These are phyloP conservation scores for Cetonia aurata DNA, from an alignment of 2,888 invertebrate genomes.

Conservation along the genomic window DNA sequence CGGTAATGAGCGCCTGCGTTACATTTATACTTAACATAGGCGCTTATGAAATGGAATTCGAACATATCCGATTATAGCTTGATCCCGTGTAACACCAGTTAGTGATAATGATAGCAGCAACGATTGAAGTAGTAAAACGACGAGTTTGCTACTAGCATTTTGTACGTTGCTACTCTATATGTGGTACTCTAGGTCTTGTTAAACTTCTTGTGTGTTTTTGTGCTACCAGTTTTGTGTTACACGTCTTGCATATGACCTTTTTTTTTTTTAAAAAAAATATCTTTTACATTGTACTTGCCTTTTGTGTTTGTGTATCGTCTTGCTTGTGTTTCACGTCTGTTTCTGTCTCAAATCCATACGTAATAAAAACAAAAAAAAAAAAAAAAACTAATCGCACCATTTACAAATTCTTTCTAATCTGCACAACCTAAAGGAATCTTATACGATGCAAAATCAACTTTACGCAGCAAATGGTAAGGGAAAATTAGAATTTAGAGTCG, in stretches of 20 bases:
- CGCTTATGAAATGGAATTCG: conserved; percentile 17
- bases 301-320: conserved; percentile 1
- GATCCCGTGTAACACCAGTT: conserved; percentile 22
- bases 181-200: neutral
- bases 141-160: neutral
- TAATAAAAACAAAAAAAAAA: too few relatives aligned
- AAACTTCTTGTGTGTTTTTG: neutral
- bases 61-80: conserved; percentile 14
- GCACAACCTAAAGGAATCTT: too few relatives aligned
- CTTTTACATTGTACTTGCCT: too few relatives aligned
- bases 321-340: neutral
- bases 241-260: neutral
- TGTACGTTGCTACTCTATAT: neutral
- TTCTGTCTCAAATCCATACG: neutral
- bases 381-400: too few relatives aligned
- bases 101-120: conserved; percentile 14
- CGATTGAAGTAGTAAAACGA: conserved; percentile 7
- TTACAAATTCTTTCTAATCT: too few relatives aligned
- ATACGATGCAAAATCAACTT: too few relatives aligned
- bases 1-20: neutral
- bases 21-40: neutral
- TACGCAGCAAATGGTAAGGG: too few relatives aligned
- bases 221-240: neutral
- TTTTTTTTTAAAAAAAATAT: too few relatives aligned
- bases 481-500: too few relatives aligned